Conservation (phyloP, 1,140 invertebrate species). For the Paraescarpia echinospica region DNA sequence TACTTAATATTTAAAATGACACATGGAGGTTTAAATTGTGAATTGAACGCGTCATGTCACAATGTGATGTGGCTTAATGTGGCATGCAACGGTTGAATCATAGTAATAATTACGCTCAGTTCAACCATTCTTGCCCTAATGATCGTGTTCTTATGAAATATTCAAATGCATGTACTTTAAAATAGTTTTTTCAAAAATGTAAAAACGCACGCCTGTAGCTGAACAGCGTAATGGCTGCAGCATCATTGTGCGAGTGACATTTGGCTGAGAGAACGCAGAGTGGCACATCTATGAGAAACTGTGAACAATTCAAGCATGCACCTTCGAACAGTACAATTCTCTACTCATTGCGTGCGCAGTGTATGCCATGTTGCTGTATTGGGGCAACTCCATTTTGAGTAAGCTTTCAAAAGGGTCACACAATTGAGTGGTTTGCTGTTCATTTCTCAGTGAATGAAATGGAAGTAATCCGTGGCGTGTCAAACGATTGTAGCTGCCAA, state of each 20-base stretch:
- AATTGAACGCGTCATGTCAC: background rate
- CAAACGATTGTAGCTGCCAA: background rate
- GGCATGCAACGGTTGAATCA: background rate
- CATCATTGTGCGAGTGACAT: background rate
- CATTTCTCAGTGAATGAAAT: background rate
- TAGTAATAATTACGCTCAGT: background rate
- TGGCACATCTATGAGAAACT: background rate
- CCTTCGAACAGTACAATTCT: background rate
- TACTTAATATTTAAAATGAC: background rate
- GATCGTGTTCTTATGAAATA: background rate
- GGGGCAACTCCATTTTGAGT: background rate
- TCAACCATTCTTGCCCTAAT: background rate
- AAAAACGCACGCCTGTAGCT: background rate
- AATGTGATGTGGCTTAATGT: background rate
- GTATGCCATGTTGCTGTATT: background rate
- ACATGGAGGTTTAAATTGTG: background rate
- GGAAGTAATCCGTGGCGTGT: background rate
- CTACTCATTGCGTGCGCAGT: background rate
- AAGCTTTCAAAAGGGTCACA: background rate
- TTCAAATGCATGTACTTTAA: background rate
- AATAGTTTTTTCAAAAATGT: background rate
- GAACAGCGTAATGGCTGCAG: background rate
- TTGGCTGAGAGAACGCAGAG: background rate
- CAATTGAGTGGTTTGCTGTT: background rate
- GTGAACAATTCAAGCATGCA: background rate